Base-by-base conservation (phyloP, 2,797 vertebrate genomes). In the Squalus acanthias region DNA sequence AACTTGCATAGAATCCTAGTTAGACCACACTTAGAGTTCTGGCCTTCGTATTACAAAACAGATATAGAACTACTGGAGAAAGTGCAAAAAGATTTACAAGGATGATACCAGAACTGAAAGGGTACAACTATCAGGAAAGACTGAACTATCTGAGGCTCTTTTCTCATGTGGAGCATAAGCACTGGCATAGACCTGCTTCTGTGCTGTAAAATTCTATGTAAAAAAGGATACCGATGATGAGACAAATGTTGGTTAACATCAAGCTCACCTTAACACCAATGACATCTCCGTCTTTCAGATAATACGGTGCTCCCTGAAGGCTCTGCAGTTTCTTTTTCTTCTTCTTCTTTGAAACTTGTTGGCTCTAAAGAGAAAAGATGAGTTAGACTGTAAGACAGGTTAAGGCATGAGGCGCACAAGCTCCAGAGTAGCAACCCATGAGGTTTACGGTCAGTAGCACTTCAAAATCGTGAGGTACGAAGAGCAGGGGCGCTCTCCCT, bases 211-310 rank as follows among this genome's bases (percentile, higher is more conserved):
- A 65, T 29, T 13, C 4, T 22, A 82, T 33, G 1, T 96, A 22
- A 88, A 15, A 39, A 63, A 33, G 15, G n/a, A 29, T 82, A n/a
- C 0, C 2, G 46, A 87, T 87, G 46, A 13, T 53, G 9, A 67
- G n/a, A 87, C 29, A 3, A 53, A 95, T 3, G 13, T 20, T 15
- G 22, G 63, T 57, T 53, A 95, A 60, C 50, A 1, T 53, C 70
- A 76, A 24, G 69, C 96, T 97, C 96, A 99, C 99, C 99, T 99
- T 99, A 95, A 99, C 97, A 5, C 99, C 99, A 46, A 99, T 98
- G 2, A 97, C 97, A 96, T 99, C 99, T 6, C 99, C 99, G 95
- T 99, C 99, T 97, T 98, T 99, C 96, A 99, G 97, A 96, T 98
- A 98, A 96, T 99, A 99, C 0, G 99, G 99, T 0, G 98, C 98